These are phyloP conservation scores for Pristionchus mayeri DNA, from an alignment of 2,888 invertebrate species.

Conservation along the genomic window DNA sequence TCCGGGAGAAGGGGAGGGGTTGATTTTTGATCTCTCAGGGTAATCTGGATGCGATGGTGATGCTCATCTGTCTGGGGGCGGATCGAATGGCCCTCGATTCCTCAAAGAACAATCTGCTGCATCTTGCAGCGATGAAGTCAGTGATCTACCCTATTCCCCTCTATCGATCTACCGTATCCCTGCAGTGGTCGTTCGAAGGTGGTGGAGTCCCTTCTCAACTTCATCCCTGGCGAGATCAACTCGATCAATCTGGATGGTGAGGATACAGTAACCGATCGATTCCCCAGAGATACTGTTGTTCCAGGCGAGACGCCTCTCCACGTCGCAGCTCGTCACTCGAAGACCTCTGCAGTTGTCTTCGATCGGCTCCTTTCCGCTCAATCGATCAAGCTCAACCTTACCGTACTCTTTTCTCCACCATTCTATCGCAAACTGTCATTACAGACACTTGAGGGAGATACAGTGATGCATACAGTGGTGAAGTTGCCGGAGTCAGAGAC, in stretches of 20 bases:
- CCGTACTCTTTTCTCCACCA: background rate
- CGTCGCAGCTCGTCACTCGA: conserved; percentile 43
- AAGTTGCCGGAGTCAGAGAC: conserved; percentile 39
- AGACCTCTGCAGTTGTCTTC: conserved; percentile 46
- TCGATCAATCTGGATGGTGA: conserved; percentile 48
- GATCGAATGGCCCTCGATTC: conserved; percentile 44
- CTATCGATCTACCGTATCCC: background rate
- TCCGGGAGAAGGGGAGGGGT: too few species aligned
- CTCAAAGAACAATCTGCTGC: conserved; percentile 42
- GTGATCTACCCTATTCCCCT: background rate
- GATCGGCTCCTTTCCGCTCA: conserved; percentile 42
- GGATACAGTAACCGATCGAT: conserved; percentile 12
- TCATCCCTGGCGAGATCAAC: conserved; percentile 45
- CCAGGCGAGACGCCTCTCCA: conserved; percentile 49
- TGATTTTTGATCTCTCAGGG: conserved; percentile 7
- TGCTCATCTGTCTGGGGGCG: conserved; percentile 29
- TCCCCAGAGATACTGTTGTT: background rate
- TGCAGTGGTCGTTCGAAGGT: conserved; percentile 37
- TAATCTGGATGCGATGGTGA: conserved; percentile 46
- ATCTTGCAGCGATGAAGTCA: conserved; percentile 47
- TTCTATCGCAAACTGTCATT: background rate
- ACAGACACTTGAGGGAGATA: conserved; percentile 40
- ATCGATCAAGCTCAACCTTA: conserved; percentile 45
- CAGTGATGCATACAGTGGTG: conserved; percentile 46
- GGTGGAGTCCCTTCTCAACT: conserved; percentile 31